Evolutionary conservation across 2,113 vertebrate species (phyloP).

Genomic region (Callorhinus ursinus): DNA sequence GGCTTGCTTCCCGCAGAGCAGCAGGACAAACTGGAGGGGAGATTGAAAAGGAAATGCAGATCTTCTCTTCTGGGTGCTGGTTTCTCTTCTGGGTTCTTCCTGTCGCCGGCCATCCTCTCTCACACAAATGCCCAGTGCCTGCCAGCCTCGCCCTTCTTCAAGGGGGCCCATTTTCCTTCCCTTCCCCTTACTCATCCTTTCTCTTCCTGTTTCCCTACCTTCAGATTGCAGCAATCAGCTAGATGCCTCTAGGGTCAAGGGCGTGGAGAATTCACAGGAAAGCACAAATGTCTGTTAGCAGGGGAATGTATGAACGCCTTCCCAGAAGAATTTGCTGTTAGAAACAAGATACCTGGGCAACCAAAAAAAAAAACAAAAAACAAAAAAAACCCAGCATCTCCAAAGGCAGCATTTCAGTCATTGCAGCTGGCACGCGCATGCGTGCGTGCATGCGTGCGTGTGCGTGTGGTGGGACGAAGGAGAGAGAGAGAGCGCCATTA

Average conservation of each 20-base stretch:
- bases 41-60: not conserved
- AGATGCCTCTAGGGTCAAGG: not conserved
- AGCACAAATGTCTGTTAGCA: not conserved
- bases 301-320: not conserved
- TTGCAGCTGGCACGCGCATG: no score
- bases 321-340: not conserved
- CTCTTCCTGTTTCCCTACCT: not conserved
- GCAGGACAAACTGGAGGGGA: not conserved
- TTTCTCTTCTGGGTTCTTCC: not conserved
- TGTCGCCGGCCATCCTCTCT: no score
- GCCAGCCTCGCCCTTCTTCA: not conserved
- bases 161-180: not conserved
- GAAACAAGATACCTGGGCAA: not conserved
- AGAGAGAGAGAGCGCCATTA: not conserved
- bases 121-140: rapidly evolving
- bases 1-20: not conserved
- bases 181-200: not conserved
- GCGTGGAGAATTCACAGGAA: not conserved
- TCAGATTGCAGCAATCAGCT: not conserved
- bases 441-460: not conserved
- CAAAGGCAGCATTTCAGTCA: not conserved
- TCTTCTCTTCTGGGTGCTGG: not conserved
- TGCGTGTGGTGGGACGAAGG: no score
- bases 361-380: not conserved
- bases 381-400: not conserved